Evolutionary conservation across 2,113 vertebrate species (phyloP).

Genomic region (Pangasianodon gigas): DNA sequence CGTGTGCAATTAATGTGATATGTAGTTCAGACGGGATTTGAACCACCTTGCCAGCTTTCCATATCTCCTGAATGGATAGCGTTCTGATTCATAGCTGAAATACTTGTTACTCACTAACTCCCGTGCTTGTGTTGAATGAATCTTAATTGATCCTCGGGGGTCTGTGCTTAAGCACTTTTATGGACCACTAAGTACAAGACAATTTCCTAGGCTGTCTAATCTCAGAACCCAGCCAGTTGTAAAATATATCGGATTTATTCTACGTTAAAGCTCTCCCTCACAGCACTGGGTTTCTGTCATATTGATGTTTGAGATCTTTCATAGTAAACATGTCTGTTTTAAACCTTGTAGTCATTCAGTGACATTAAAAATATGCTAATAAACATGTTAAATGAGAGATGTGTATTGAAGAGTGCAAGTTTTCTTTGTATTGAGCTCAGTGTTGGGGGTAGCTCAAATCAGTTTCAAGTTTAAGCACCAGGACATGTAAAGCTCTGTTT

Average conservation of each 20-base stretch:
- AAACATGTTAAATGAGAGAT: not conserved
- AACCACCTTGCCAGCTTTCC: slow-evolving; percentile 29
- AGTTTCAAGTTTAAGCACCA: no score
- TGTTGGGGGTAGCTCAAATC: no score
- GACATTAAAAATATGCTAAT: not conserved
- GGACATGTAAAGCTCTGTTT: no score
- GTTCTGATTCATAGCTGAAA: not conserved
- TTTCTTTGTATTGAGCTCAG: no score
- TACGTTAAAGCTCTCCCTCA: not conserved
- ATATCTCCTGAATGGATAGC: not conserved
- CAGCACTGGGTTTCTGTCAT: not conserved
- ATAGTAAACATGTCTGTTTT: no score
- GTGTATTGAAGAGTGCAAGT: not conserved
- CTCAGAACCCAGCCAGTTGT: not conserved
- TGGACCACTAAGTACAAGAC: not conserved
- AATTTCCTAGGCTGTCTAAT: not conserved
- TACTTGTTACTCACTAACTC: not conserved
- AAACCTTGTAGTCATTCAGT: no score
- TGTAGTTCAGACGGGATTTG: slow-evolving; percentile 73
- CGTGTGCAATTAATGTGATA: slow-evolving; percentile 58
- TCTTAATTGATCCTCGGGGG: not conserved
- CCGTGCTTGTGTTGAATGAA: not conserved
- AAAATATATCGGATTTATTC: not conserved
- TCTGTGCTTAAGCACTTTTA: not conserved
- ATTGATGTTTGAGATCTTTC: not conserved